Conservation (phyloP, 1,140 invertebrate species). For the Teleogryllus occipitalis region DNA sequence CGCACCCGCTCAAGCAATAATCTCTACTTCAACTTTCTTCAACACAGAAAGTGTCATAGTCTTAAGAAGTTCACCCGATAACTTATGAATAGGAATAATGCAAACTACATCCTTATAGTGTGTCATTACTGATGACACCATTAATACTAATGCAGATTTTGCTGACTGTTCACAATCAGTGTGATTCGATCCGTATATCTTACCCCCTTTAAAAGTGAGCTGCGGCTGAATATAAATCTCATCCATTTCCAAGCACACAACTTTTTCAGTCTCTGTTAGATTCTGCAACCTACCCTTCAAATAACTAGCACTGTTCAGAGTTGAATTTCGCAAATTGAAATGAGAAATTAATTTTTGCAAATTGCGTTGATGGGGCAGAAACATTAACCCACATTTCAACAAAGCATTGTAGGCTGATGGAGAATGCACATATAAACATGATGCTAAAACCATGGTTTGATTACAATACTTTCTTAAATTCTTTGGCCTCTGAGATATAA, state of each 20-base stretch:
- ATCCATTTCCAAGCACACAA: not conserved
- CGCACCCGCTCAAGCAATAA: not conserved
- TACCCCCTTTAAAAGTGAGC: not conserved
- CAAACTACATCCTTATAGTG: no score
- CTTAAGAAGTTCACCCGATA: not conserved
- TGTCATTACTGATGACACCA: no score
- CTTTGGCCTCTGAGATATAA: not conserved
- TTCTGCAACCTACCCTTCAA: not conserved
- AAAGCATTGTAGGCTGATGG: not conserved
- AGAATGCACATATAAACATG: not conserved
- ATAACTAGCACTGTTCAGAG: not conserved
- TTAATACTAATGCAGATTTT: not conserved
- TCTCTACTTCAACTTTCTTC: not conserved
- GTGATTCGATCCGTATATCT: not conserved
- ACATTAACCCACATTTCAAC: not conserved
- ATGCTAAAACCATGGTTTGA: not conserved
- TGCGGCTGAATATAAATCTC: not conserved
- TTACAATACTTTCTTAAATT: not conserved
- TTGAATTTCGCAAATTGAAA: not conserved
- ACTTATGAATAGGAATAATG: no score
- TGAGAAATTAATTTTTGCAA: not conserved
- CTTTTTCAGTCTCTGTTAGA: not conserved
- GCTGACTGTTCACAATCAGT: not conserved
- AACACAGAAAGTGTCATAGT: not conserved
- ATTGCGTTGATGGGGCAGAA: not conserved